Conservation (phyloP, 2,888 invertebrate species). For the Octodonta nipae region DNA sequence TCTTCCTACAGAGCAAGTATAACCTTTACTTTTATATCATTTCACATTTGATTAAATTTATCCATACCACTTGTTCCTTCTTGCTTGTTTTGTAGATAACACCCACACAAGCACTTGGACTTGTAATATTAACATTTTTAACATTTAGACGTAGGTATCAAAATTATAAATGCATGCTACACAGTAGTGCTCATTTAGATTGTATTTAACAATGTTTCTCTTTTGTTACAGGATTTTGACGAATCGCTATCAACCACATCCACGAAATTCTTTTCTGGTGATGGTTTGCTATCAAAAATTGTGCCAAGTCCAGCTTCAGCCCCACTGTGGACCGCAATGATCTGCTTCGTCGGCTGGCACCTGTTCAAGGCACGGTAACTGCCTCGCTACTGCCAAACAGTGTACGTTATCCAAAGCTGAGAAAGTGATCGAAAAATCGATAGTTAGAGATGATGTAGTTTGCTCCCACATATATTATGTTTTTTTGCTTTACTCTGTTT, state of each 20-base stretch:
- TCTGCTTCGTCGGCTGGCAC: conserved; percentile 51
- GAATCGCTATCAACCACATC: conserved; percentile 7
- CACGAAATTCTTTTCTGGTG: conserved; percentile 12
- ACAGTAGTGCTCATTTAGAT: no score
- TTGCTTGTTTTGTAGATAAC: no score
- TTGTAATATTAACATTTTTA: no score
- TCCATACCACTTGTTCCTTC: no score
- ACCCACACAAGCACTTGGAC: no score
- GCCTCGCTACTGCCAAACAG: conserved; percentile 12
- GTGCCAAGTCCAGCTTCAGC: conserved; percentile 31
- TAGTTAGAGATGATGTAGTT: conserved; percentile 10
- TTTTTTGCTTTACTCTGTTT: conserved; percentile 18
- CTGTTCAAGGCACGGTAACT: conserved; percentile 41
- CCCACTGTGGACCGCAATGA: conserved; percentile 43
- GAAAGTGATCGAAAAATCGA: conserved; percentile 27
- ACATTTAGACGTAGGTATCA: no score
- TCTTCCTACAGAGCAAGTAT: no score
- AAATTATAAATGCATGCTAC: no score
- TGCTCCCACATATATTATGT: conserved; percentile 18
- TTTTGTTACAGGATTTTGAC: conserved; percentile 14
- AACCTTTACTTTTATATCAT: no score
- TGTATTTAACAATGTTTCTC: conserved; percentile 3
- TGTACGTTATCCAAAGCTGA: conserved; percentile 33
- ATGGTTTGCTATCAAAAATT: conserved; percentile 43
- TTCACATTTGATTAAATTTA: no score